phyloP scores from a whole-genome alignment of 1,140 invertebrate genomes.

The Orius insidiosus region DNA sequence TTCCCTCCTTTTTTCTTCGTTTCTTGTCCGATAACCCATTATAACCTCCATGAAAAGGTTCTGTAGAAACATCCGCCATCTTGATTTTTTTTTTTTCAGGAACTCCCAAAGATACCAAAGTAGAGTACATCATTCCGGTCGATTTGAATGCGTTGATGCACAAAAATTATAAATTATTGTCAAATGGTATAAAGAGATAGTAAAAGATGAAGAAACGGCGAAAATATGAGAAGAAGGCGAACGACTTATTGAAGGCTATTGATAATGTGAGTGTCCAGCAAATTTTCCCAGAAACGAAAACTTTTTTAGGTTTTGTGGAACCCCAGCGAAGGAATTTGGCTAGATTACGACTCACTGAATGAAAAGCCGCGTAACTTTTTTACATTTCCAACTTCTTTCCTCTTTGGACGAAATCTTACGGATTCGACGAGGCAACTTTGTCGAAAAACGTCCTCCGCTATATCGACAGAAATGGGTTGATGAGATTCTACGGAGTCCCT shows the following conservation, averaged over 20 bases:
- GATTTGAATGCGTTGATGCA: constrained; percentile 70
- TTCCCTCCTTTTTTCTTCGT: background rate
- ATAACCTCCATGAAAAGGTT: too few species aligned
- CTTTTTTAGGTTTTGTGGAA: constrained; percentile 46
- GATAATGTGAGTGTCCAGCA: constrained; percentile 19
- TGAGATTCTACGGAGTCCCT: too few species aligned
- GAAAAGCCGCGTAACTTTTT: constrained; percentile 31
- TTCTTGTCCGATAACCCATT: constrained; percentile 25
- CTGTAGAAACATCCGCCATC: too few species aligned
- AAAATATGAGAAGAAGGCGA: constrained; percentile 28
- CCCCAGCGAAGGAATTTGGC: constrained; percentile 46
- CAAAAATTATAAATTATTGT: constrained; percentile 36
- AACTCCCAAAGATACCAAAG: constrained; percentile 36
- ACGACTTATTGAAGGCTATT: constrained; percentile 28
- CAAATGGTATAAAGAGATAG: constrained; percentile 27
- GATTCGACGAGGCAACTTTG: constrained; percentile 8
- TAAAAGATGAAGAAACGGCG: constrained; percentile 31
- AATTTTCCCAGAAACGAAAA: too few species aligned
- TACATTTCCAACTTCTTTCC: constrained; percentile 57
- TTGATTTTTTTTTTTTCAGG: constrained; percentile 21
- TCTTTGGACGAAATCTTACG: constrained; percentile 42
- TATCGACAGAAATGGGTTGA: too few species aligned
- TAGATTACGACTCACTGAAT: constrained; percentile 42
- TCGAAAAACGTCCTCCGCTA: constrained; percentile 1
- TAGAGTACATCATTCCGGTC: constrained; percentile 56